These are phyloP conservation scores for Neopelma chrysocephalum DNA, from an alignment of 2,797 vertebrate species.

Conservation along the genomic window DNA sequence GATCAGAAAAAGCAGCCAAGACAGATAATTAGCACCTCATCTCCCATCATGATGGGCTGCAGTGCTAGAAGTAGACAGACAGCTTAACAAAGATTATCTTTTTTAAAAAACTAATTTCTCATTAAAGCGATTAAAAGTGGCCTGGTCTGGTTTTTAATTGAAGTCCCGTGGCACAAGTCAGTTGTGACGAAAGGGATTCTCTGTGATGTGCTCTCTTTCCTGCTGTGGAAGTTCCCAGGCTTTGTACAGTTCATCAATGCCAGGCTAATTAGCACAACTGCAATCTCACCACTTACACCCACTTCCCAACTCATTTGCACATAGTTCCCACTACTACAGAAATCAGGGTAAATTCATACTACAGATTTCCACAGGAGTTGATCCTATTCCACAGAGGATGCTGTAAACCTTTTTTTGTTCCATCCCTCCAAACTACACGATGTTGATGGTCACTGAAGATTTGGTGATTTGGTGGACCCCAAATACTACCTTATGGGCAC, in stretches of 20 bases:
- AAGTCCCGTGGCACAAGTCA: constrained; percentile 45
- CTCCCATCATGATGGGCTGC: background rate
- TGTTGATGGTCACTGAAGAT: background rate
- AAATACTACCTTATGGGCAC: background rate
- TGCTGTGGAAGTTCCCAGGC: constrained; percentile 56
- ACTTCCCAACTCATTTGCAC: constrained; percentile 46
- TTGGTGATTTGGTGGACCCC: background rate
- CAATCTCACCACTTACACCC: constrained; percentile 23
- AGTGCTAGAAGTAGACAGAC: background rate
- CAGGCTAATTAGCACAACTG: constrained; percentile 41
- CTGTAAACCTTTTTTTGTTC: background rate
- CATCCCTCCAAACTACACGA: background rate
- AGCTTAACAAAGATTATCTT: background rate
- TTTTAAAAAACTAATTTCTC: background rate
- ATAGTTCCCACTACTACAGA: background rate
- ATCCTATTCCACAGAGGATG: background rate
- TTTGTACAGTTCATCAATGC: background rate
- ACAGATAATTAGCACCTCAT: constrained; percentile 35
- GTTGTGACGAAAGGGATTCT: constrained; percentile 57
- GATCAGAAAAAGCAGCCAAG: background rate
- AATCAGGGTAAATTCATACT: background rate
- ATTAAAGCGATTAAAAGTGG: constrained; percentile 39
- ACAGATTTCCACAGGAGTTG: background rate
- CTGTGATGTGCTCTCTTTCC: constrained; percentile 20
- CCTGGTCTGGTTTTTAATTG: constrained; percentile 49